Percentiles rank a stretch among this genome's conserved stretches.
phyloP scores from a whole-genome alignment of 1,140 invertebrate genomes.

The Drosophila sechellia region DNA sequence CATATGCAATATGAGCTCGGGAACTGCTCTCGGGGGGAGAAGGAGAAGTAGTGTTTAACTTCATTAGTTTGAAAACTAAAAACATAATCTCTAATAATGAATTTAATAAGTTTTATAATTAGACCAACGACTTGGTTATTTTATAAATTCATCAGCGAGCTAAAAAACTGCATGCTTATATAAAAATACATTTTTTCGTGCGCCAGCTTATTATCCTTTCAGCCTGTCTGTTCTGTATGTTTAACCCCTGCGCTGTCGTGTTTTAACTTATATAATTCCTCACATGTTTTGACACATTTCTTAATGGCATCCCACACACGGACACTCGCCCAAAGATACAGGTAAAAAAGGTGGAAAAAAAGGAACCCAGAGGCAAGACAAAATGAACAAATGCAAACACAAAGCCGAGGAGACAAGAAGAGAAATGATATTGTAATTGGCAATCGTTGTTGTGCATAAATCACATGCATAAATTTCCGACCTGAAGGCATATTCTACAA shows the following conservation, averaged over 20 bases:
- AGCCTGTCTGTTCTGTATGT: background rate
- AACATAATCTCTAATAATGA: too few species aligned
- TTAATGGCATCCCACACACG: conserved; percentile 72
- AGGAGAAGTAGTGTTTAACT: background rate
- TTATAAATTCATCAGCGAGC: too few species aligned
- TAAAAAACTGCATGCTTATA: too few species aligned
- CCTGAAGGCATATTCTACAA: conserved; percentile 62
- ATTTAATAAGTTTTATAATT: too few species aligned
- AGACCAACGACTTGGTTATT: too few species aligned
- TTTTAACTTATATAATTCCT: conserved; percentile 73
- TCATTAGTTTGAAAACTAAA: too few species aligned
- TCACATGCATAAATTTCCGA: conserved; percentile 76
- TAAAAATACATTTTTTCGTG: conserved; percentile 30
- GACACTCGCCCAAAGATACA: conserved; percentile 21
- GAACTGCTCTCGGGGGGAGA: background rate
- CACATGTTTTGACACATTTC: conserved; percentile 80
- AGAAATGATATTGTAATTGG: conserved; percentile 82
- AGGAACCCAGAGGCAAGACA: conserved; percentile 22
- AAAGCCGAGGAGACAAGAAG: conserved; percentile 64
- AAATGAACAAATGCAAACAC: conserved; percentile 43
- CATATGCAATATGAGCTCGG: conserved; percentile 5
- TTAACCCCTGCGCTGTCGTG: conserved; percentile 11
- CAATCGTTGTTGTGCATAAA: conserved; percentile 81
- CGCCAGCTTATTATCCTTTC: conserved; percentile 5
- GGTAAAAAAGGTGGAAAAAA: background rate